A percentile compares a stretch with the other conserved stretches of the same genome.
These are phyloP conservation scores for Naso thynnoides DNA, from an alignment of 2,797 vertebrate genomes.

Conservation along the genomic window DNA sequence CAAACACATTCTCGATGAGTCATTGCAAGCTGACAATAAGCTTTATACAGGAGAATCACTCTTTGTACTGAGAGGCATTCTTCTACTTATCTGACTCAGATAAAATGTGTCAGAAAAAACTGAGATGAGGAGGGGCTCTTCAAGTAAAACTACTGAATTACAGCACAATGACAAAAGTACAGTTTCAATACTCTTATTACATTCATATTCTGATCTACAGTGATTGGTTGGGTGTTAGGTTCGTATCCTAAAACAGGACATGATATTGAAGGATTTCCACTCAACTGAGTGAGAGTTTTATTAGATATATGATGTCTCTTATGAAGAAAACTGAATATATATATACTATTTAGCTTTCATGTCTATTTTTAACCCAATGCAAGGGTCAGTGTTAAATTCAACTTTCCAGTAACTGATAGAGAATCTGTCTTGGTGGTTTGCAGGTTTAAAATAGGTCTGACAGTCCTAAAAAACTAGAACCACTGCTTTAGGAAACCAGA, in stretches of 20 bases:
- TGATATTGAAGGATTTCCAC: slow-evolving; percentile 4
- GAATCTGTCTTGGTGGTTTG: background rate
- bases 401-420: slow-evolving; percentile 10
- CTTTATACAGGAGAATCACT: background rate
- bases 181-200: background rate
- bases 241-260: slow-evolving; percentile 1
- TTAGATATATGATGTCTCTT: no score
- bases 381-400: background rate
- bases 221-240: no score
- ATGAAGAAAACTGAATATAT: no score
- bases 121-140: background rate
- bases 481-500: slow-evolving; percentile 27
- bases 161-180: background rate
- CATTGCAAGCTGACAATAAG: background rate
- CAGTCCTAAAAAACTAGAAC: slow-evolving; percentile 2
- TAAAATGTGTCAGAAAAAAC: background rate
- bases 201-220: slow-evolving; percentile 8
- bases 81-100: slow-evolving; percentile 1
- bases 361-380: background rate
- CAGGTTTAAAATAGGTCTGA: background rate
- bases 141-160: background rate
- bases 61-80: background rate
- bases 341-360: slow-evolving; percentile 11
- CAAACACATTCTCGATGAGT: background rate
- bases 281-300: slow-evolving; percentile 2